Evolutionary conservation across 2,797 vertebrate species (phyloP).

Genomic region (Urosaurus nigricauda): DNA sequence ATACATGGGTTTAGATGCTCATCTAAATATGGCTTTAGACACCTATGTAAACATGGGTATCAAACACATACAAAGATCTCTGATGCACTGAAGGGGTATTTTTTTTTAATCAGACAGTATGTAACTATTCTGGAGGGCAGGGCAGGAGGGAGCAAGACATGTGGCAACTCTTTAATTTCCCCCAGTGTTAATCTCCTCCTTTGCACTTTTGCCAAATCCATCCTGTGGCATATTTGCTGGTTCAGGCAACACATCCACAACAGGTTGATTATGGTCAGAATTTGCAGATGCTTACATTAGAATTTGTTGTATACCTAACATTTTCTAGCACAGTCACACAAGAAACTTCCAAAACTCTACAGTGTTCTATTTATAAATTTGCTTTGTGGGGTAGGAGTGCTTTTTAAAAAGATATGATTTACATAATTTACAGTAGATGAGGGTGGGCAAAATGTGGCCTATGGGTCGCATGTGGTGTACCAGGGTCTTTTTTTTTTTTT

Average conservation of each 20-base stretch:
- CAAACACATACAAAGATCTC: not conserved
- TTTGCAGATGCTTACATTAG: not conserved
- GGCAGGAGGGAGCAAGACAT: not conserved
- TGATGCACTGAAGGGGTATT: not conserved
- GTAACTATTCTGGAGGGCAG: not conserved
- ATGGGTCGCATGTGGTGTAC: too few relatives aligned
- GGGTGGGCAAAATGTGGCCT: not conserved
- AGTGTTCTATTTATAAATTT: not conserved
- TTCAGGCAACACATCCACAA: not conserved
- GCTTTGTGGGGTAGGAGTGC: rapidly evolving
- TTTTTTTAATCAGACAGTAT: not conserved
- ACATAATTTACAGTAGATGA: not conserved
- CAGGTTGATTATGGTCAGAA: not conserved
- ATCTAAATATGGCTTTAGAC: too few relatives aligned
- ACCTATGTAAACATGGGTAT: not conserved
- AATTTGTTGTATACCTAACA: not conserved
- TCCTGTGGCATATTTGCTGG: not conserved
- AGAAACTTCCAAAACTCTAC: too few relatives aligned
- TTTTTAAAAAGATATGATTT: not conserved
- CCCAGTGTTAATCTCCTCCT: not conserved
- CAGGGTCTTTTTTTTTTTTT: too few relatives aligned
- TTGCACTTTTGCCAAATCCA: not conserved
- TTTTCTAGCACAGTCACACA: not conserved
- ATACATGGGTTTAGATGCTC: too few relatives aligned
- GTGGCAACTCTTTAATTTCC: not conserved